phyloP scores from a whole-genome alignment of 2,888 invertebrate genomes.

The Agonopterix subpropinquella region DNA sequence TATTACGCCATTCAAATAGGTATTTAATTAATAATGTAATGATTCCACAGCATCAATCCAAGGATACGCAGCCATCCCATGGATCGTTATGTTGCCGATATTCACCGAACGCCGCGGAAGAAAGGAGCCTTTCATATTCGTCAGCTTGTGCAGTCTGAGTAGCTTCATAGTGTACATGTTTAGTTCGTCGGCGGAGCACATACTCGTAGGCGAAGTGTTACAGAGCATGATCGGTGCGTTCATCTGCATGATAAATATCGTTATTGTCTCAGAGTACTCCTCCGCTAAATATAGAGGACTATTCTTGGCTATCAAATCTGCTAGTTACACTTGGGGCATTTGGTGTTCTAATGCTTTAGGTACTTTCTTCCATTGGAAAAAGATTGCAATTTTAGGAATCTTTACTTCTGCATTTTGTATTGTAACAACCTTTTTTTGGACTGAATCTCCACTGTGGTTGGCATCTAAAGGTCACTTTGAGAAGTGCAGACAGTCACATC shows the following conservation, averaged over 20 bases:
- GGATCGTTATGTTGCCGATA: background rate
- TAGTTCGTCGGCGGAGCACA: background rate
- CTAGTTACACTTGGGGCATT: conserved; percentile 13
- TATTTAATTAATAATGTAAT: background rate
- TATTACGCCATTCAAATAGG: too few species aligned
- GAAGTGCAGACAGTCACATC: conserved; percentile 1
- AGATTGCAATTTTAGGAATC: conserved; percentile 10
- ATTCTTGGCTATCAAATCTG: conserved; percentile 15
- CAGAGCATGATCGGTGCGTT: background rate
- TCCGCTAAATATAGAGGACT: conserved; percentile 15
- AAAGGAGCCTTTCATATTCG: background rate
- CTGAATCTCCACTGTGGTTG: conserved; percentile 17
- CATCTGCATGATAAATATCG: background rate
- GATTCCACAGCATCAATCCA: background rate
- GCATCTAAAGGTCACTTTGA: conserved; percentile 13
- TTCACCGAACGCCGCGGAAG: background rate
- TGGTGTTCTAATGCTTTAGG: conserved; percentile 16
- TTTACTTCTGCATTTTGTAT: conserved; percentile 4
- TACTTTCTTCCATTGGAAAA: conserved; percentile 14
- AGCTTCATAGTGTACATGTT: background rate
- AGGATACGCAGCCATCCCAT: background rate
- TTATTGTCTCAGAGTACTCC: conserved; percentile 5
- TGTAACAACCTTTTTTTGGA: conserved; percentile 11
- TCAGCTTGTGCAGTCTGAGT: background rate
- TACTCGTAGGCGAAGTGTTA: background rate